These are phyloP conservation scores for Stigmatopora nigra DNA, from an alignment of 2,113 vertebrate species.

Conservation along the genomic window DNA sequence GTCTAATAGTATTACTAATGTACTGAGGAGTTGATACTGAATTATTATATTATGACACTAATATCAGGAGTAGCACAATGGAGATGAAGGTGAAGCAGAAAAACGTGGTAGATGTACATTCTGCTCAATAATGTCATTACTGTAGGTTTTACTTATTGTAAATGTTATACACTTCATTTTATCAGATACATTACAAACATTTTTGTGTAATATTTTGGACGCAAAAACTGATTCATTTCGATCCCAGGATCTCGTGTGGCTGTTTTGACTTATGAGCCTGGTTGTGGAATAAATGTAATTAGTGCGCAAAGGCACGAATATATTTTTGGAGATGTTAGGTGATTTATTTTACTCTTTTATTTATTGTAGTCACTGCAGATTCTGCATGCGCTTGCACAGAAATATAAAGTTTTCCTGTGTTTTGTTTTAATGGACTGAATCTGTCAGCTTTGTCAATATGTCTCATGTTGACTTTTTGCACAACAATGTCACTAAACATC, in stretches of 20 bases:
- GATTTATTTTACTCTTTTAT: neutral
- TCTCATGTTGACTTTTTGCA: neutral
- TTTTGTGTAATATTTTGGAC: no score
- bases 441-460: neutral
- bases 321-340: neutral
- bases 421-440: neutral
- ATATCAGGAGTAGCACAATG: neutral
- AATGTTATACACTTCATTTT: no score
- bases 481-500: constrained; percentile 5
- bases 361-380: neutral
- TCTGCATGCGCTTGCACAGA: neutral
- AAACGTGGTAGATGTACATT: no score
- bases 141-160: no score
- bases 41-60: no score
- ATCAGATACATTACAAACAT: no score
- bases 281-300: neutral
- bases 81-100: neutral
- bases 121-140: no score
- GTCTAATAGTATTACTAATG: no score
- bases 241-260: no score
- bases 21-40: no score
- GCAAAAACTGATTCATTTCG: no score
- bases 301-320: neutral
- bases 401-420: neutral
- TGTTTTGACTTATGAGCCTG: no score